Base-by-base conservation (phyloP, 2,113 vertebrate genomes). In the Myotis davidii region DNA sequence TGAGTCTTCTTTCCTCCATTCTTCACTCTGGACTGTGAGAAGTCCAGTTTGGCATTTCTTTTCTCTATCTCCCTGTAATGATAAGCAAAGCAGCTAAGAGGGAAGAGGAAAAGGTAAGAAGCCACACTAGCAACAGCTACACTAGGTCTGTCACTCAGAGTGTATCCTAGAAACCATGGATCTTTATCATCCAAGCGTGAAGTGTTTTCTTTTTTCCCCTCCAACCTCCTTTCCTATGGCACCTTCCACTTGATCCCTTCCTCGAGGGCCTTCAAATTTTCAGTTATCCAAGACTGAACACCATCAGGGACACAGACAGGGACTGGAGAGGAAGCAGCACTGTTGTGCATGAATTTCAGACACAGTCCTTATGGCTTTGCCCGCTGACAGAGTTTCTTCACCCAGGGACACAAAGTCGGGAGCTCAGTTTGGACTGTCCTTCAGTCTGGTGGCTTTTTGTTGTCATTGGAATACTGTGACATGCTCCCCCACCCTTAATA, bases 121-220 rank as follows among this genome's bases (percentile, higher is more conserved):
- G 42, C 69, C 61, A n/a, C 1, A 61, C 20, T 18, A 88, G 73
- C 65, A 67, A 29, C 23, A 29, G 23, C 86, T 72, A 11, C 81
- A 21, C 18, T 90, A 48, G 45, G 64, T 77, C 67, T 87, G 86
- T 48, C 37, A 21, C 90, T 96, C 3, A 0, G 29, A 37, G 45
- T 74, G 88, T 73, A 79, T 81, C 95, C 89, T 85, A 91, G 94
- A 95, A 94, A 86, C 94, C 54, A 67, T 3, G 1, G 39, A 17
- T 34, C 83, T 29, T 70, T 48, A 1, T 72, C 83, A 18, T 3
- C 27, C 45, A 87, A 77, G 85, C 81, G 25, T 20, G n/a, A 45
- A 94, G 64, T 29, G 67, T 74, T 81, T 76, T 59, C n/a, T 34
- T 9, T 25, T 5, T 4, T 20, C 1, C 27, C 52, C 20, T 23